Base-by-base conservation (phyloP, 92 coral and sea anemone genomes). In the Metridium senile region DNA sequence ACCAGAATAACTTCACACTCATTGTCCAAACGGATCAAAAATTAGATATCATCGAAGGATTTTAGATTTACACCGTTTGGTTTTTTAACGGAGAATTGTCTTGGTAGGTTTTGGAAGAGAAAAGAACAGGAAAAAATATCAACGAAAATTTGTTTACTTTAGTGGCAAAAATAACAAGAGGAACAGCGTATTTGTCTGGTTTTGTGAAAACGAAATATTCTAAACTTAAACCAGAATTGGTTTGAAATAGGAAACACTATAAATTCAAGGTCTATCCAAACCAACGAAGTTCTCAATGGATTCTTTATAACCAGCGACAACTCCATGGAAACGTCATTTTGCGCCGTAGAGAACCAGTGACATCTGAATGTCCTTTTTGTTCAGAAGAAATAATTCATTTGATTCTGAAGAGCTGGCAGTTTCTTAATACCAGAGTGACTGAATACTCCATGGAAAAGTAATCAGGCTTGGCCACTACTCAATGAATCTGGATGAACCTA, bases 401-500 rank as follows among this genome's bases (percentile, higher is more conserved):
- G n/a, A n/a, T n/a, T n/a, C n/a, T n/a, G n/a, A n/a, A n/a, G n/a
- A n/a, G 49, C 49, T 6, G 6, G 49, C 6, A 39, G 49, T 6
- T 13, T 4, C 6, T 13, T 13, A 39, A 6, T 39, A 39, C 6
- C 49, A 39, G 13, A 39, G 6, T 13, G 49, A 39, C 49, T 4
- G 49, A 39, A 13, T 39, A 39, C 28, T 63, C 45, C 69, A 63
- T 63, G 69, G 69, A 59, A 25, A 59, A 26, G 11, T 1, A 4
- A 4, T 39, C 49, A 39, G 13, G n/a, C n/a, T n/a, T n/a, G 30
- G 28, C 31, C 16, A 45, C 51, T 2, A 25, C 21, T 25, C 65
- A 58, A 1, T 58, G 69, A 54, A 63, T 63, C 69, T 63, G 69
- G 45, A 63, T 63, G 69, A 35, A 28, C 69, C 69, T 13, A 7